Base-by-base conservation (phyloP, 2,113 vertebrate species). In the Corythaixoides concolor region DNA sequence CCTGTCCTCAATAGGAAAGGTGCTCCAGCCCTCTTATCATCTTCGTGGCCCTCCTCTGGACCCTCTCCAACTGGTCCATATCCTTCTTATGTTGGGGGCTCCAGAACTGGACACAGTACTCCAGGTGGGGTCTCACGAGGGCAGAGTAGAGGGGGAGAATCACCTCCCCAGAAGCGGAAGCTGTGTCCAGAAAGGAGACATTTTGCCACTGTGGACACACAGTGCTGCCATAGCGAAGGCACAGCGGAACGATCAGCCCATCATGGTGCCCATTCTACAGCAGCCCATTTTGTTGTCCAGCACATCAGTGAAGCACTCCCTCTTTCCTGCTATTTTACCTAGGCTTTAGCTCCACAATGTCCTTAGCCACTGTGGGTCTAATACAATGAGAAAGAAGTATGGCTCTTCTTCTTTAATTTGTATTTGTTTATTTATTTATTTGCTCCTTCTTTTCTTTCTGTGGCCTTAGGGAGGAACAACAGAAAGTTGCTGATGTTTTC, bases 401-500 rank as follows among this genome's bases (percentile, higher is more conserved):
- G 35, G 17, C 26, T 92, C 43, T 66, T 47, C 69, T 66, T 88
- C 45, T 43, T 43, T 43, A 23, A 18, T 45, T 47, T 67, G 59
- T 72, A 28, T 73, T 67, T 91, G 16, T 28, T 80, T 79, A 6
- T 26, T 77, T 75, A 5, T 58, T 78, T 83, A 45, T 94, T 88
- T 95, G 30, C 19, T 69, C 24, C 7, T 83, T 67, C 58, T 93
- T 91, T 77, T 91, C 55, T 94, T 90, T 74, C 45, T 88, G n/a
- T 73, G 90, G 56, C 60, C 80, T 77, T 97, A 99, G 99, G 99
- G 99, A 99, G 28, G 98, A 98, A 89, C 98, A 98, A 67, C 99
- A 98, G 96, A 98, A 97, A 91, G 98, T 99, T 87, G 99, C 99
- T 33, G 99, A 99, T 66, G 91, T 99, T 95, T 98, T 99, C 95